Base-by-base conservation (phyloP, 2,113 vertebrate genomes). In the Dicrurus megarhynchus region DNA sequence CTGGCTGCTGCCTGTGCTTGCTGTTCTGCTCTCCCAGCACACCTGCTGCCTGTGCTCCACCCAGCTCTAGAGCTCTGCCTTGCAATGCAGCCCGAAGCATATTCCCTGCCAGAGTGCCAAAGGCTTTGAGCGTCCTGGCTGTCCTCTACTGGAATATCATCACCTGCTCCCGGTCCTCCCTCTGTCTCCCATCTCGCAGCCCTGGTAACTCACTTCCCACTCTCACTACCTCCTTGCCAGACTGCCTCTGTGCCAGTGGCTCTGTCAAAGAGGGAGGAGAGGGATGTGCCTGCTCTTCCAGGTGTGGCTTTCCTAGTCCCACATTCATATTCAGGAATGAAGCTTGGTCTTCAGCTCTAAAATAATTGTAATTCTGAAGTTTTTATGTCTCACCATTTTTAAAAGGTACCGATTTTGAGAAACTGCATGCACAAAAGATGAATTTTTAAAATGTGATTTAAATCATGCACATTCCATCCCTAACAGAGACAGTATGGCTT, bases 401-500 rank as follows among this genome's bases (percentile, higher is more conserved):
- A 30, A 13, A 9, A 79, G 27, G 73, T 79, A 33, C 32, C 42
- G 21, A 42, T 69, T 63, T 63, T 90, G 47, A 63, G 50, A 83
- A 89, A 67, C 47, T 59, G 11, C 11, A 2, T 42, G 23, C 18
- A 53, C 10, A 61, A 35, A 53, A 63, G 16, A 8, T 49, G 12
- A 37, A 30, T 74, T 90, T 30, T 15, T 10, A 78, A 81, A 86
- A 16, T 23, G 14, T 32, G 3, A 32, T 70, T 84, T 67, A 87
- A 95, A 27, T 93, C 4, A 26, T 70, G 50, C 26, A 24, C 23
- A 1, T 95, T 97, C 69, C 86, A 16, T 97, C n/a, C 78, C 59
- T 84, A 91, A 91, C 96, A 99, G 99, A 99, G 57, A 77, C 98
- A 98, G 49, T 99, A 99, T 97, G 99, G 99, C 23, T 90, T 99